Conservation (phyloP, 2,888 invertebrate species). For the Drosophila formosana region DNA sequence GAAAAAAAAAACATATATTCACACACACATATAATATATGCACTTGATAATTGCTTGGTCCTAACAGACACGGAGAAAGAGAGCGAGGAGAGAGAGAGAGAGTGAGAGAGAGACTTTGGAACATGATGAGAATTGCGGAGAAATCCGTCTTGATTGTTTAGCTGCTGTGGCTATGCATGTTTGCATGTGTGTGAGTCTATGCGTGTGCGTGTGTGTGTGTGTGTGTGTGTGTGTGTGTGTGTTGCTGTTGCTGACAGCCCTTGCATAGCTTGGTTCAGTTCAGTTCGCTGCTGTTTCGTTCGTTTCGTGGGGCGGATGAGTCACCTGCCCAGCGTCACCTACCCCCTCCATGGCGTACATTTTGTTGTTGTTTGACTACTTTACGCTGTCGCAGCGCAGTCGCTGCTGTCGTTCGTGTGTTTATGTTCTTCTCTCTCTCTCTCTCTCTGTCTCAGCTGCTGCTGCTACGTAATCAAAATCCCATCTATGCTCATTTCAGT, state of each 20-base stretch:
- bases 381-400: constrained; percentile 29
- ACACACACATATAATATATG: constrained; percentile 8
- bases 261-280: constrained; percentile 24
- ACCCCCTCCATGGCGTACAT: constrained; percentile 45
- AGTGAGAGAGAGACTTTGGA: constrained; percentile 40
- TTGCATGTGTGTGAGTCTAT: not conserved
- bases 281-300: constrained; percentile 37
- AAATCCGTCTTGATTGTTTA: constrained; percentile 47
- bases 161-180: constrained; percentile 32
- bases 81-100: constrained; percentile 17
- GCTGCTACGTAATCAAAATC: constrained; percentile 76
- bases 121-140: constrained; percentile 30
- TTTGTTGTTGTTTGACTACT: constrained; percentile 71
- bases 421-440: constrained; percentile 27
- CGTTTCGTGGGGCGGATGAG: constrained; percentile 81
- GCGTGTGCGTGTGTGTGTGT: constrained; percentile 8
- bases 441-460: not conserved
- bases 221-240: not conserved
- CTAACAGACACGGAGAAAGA: constrained; percentile 27
- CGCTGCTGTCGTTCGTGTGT: constrained; percentile 18
- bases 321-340: constrained; percentile 74
- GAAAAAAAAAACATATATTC: constrained; percentile 18
- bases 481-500: constrained; percentile 50
- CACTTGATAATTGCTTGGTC: constrained; percentile 25
- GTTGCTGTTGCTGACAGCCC: constrained; percentile 44